phyloP scores from a whole-genome alignment of 2,888 invertebrate species.

The Drosophila vallismaia region DNA sequence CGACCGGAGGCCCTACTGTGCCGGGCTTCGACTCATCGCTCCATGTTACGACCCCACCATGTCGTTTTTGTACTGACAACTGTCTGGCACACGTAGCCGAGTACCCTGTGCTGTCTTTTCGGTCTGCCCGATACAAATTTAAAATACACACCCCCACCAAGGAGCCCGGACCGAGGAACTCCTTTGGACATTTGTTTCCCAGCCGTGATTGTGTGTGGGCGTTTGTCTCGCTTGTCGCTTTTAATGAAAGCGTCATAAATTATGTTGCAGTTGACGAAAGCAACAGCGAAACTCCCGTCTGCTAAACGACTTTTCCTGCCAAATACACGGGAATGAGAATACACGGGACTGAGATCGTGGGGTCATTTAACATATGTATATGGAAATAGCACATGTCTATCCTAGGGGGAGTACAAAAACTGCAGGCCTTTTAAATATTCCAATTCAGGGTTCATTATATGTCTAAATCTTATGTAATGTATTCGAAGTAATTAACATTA shows the following conservation, averaged over 20 bases:
- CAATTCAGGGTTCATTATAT: not conserved
- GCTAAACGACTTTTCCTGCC: constrained; percentile 3
- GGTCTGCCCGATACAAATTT: constrained; percentile 53
- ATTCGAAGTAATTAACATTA: not conserved
- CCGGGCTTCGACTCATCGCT: not conserved
- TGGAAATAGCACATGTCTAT: not conserved
- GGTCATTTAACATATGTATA: constrained; percentile 62
- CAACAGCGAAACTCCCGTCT: constrained; percentile 54
- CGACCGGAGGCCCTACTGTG: not conserved
- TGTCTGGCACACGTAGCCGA: constrained; percentile 76
- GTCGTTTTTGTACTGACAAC: constrained; percentile 64
- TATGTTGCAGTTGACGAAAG: constrained; percentile 82
- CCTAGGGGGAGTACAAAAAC: not conserved
- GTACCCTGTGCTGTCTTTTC: constrained; percentile 50
- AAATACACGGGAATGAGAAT: constrained; percentile 5
- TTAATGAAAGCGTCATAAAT: constrained; percentile 83
- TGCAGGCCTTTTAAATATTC: not conserved
- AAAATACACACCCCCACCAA: constrained; percentile 49
- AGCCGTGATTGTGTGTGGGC: constrained; percentile 74
- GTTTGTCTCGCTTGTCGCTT: constrained; percentile 78
- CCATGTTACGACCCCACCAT: not conserved
- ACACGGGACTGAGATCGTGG: constrained; percentile 9
- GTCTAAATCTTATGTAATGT: not conserved
- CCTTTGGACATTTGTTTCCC: constrained; percentile 64
- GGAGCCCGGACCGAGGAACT: constrained; percentile 17